Conservation (phyloP, 1,140 invertebrate species). For the Eueides isabella region DNA sequence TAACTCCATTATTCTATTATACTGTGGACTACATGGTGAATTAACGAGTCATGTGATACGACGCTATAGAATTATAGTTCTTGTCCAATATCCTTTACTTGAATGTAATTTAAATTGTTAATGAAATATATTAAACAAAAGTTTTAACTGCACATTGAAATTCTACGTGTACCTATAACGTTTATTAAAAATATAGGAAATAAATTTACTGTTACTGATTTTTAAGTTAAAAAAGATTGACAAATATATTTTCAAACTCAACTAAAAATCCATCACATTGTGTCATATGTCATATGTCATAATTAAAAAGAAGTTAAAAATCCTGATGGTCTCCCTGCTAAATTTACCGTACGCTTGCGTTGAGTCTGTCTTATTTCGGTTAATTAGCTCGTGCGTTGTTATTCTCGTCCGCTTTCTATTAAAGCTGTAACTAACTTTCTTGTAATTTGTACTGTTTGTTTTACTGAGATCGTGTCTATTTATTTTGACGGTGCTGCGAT, state of each 20-base stretch:
- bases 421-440: slow-evolving; percentile 30
- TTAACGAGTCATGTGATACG: neutral
- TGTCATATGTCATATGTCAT: slow-evolving; percentile 22
- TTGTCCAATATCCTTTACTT: no score
- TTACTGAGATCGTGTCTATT: neutral
- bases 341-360: slow-evolving; percentile 53
- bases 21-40: slow-evolving; percentile 10
- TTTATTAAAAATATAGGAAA: no score
- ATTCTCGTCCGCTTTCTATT: slow-evolving; percentile 32
- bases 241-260: neutral
- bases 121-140: no score
- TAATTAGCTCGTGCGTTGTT: slow-evolving; percentile 50
- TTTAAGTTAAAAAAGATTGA: neutral
- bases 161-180: no score
- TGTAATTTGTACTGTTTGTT: slow-evolving; percentile 29
- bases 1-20: slow-evolving; percentile 39
- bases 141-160: neutral
- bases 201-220: no score
- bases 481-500: no score
- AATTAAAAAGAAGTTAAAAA: slow-evolving; percentile 27
- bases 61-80: no score
- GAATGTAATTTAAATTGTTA: no score
- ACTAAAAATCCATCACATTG: neutral
- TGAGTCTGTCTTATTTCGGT: slow-evolving; percentile 57
- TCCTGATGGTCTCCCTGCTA: slow-evolving; percentile 29